phyloP scores from a whole-genome alignment of 2,888 invertebrate species.

The Diabrotica balteata region DNA sequence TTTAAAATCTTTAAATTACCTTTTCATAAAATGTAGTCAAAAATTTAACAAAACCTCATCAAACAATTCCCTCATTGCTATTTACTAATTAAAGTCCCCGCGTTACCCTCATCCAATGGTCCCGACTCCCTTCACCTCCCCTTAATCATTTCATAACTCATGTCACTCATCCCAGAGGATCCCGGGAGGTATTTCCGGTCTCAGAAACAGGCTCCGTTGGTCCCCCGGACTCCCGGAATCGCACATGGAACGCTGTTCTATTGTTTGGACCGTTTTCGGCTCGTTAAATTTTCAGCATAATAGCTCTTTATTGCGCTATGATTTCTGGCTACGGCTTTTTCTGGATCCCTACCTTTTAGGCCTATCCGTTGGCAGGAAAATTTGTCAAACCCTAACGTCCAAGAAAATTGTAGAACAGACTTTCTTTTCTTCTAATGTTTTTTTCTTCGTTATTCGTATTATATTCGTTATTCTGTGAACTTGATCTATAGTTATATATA shows the following conservation, averaged over 20 bases:
- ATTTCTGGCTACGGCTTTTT: constrained; percentile 27
- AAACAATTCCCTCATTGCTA: too few species aligned
- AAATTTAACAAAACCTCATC: too few species aligned
- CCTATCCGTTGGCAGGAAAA: background rate
- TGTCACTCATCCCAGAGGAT: constrained; percentile 47
- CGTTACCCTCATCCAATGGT: background rate
- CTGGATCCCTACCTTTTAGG: background rate
- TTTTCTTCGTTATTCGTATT: too few species aligned
- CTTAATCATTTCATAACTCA: constrained; percentile 48
- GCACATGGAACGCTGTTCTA: constrained; percentile 32
- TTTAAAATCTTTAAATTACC: too few species aligned
- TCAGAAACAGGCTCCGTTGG: constrained; percentile 39
- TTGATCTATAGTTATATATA: too few species aligned
- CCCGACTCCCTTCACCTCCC: background rate
- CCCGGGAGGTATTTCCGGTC: constrained; percentile 47
- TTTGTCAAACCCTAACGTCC: too few species aligned
- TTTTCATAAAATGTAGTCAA: too few species aligned
- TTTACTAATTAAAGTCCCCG: background rate
- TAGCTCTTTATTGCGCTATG: constrained; percentile 32
- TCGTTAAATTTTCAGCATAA: constrained; percentile 53
- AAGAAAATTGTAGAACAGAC: too few species aligned
- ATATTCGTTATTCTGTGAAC: too few species aligned
- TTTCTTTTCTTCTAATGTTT: too few species aligned
- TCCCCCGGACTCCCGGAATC: constrained; percentile 43
- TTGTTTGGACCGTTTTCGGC: constrained; percentile 55